These are phyloP conservation scores for Lethrus apterus DNA, from an alignment of 1,140 invertebrate genomes.

Conservation along the genomic window DNA sequence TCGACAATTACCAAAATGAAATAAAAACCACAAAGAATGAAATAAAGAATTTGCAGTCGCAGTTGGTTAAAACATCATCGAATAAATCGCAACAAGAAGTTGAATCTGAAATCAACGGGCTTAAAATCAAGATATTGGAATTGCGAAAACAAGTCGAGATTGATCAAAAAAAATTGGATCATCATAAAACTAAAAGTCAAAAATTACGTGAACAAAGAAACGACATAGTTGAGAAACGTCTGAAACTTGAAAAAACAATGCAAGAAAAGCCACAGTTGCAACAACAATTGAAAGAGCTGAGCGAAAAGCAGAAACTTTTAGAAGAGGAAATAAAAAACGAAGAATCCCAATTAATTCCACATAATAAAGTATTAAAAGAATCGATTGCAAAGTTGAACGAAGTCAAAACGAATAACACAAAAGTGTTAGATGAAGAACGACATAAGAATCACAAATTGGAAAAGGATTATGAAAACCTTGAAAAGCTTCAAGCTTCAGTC, in stretches of 20 bases:
- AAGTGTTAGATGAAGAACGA: constrained; percentile 36
- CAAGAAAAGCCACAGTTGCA: constrained; percentile 35
- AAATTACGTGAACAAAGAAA: constrained; percentile 27
- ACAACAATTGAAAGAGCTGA: constrained; percentile 41
- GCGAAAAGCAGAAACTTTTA: constrained; percentile 36
- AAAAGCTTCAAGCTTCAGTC: constrained; percentile 1
- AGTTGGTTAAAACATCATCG: constrained; percentile 41
- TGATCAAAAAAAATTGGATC: constrained; percentile 20
- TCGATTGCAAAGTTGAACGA: neutral
- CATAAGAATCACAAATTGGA: constrained; percentile 18
- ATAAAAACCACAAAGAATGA: constrained; percentile 22
- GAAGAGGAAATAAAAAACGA: constrained; percentile 38
- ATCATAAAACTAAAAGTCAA: constrained; percentile 26
- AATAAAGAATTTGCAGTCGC: constrained; percentile 38
- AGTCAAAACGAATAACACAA: constrained; percentile 17
- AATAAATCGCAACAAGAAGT: constrained; percentile 43
- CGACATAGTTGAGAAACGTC: constrained; percentile 22
- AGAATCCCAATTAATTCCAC: constrained; percentile 26
- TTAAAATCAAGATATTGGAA: constrained; percentile 38
- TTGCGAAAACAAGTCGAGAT: constrained; percentile 22
- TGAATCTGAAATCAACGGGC: constrained; percentile 40
- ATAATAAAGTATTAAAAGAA: constrained; percentile 9
- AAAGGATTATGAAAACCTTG: constrained; percentile 34
- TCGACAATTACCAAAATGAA: constrained; percentile 33
- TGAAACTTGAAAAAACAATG: constrained; percentile 26